A percentile compares a stretch with the other conserved stretches of the same genome.
Conservation (phyloP, 2,888 invertebrate genomes). For the Acleris cristana region DNA sequence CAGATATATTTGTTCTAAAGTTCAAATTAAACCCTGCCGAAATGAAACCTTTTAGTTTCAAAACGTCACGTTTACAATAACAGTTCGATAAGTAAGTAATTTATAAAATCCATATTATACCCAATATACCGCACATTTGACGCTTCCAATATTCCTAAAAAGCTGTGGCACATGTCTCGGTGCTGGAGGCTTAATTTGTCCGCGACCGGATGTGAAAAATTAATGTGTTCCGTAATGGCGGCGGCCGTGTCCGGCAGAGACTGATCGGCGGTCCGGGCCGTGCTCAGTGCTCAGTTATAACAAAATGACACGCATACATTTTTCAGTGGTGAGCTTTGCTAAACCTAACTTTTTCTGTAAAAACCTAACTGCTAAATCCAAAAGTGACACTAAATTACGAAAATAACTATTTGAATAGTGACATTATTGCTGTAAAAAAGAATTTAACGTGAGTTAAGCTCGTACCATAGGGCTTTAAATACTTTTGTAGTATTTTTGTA, state of each 20-base stretch:
- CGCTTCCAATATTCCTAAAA: slow-evolving; percentile 22
- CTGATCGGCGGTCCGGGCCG: slow-evolving; percentile 53
- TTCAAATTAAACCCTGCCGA: too few species aligned
- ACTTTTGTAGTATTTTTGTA: too few species aligned
- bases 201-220: slow-evolving; percentile 71
- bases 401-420: too few species aligned
- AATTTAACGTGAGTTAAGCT: too few species aligned
- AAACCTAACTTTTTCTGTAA: background rate
- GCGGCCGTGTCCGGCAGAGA: slow-evolving; percentile 56
- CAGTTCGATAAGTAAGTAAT: background rate
- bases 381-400: too few species aligned
- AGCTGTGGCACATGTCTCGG: slow-evolving; percentile 27
- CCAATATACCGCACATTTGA: slow-evolving; percentile 7
- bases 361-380: too few species aligned
- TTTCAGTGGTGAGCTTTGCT: background rate
- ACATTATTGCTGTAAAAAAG: too few species aligned
- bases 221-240: slow-evolving; percentile 68
- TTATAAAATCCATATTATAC: background rate
- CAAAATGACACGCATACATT: slow-evolving; percentile 37
- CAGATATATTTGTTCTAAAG: too few species aligned
- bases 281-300: slow-evolving; percentile 49
- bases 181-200: slow-evolving; percentile 63
- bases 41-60: background rate
- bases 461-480: too few species aligned
- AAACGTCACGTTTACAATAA: too few species aligned